Evolutionary conservation across 2,888 invertebrate species (phyloP).

Genomic region (Drosophila mercatorum): DNA sequence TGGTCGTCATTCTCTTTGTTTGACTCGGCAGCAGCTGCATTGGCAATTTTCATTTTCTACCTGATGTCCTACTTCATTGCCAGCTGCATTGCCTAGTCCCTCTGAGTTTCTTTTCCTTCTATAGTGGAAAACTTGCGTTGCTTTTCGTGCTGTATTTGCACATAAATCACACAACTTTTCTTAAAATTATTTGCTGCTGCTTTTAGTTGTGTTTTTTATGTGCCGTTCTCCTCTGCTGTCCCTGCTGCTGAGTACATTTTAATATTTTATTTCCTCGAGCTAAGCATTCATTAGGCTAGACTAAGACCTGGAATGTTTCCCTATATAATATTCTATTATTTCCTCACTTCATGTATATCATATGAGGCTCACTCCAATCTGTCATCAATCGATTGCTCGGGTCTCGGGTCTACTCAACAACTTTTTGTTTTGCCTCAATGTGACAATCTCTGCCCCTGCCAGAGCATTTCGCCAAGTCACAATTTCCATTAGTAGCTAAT

Average conservation of each 20-base stretch:
- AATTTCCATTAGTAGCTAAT: constrained; percentile 79
- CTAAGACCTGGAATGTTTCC: not conserved
- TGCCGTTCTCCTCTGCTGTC: constrained; percentile 3
- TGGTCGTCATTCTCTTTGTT: constrained; percentile 55
- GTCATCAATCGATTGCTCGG: not conserved
- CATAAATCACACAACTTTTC: constrained; percentile 77
- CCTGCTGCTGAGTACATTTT: not conserved
- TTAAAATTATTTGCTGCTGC: constrained; percentile 59
- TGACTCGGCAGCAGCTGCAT: constrained; percentile 66
- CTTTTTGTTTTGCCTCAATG: constrained; percentile 2
- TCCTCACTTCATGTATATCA: too few relatives aligned
- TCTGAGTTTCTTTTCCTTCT: constrained; percentile 3
- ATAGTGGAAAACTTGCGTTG: constrained; percentile 54
- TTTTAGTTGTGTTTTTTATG: constrained; percentile 34
- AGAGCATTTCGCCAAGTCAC: constrained; percentile 55
- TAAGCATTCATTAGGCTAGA: not conserved
- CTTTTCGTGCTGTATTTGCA: constrained; percentile 72
- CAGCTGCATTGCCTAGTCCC: constrained; percentile 37
- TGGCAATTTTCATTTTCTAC: constrained; percentile 64
- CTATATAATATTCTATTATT: not conserved
- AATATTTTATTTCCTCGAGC: not conserved
- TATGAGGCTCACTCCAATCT: not conserved
- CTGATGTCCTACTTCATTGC: constrained; percentile 67
- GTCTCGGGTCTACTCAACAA: not conserved
- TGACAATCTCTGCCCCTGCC: not conserved